phyloP scores from a whole-genome alignment of 2,888 invertebrate genomes.

The Protophormia terraenovae region DNA sequence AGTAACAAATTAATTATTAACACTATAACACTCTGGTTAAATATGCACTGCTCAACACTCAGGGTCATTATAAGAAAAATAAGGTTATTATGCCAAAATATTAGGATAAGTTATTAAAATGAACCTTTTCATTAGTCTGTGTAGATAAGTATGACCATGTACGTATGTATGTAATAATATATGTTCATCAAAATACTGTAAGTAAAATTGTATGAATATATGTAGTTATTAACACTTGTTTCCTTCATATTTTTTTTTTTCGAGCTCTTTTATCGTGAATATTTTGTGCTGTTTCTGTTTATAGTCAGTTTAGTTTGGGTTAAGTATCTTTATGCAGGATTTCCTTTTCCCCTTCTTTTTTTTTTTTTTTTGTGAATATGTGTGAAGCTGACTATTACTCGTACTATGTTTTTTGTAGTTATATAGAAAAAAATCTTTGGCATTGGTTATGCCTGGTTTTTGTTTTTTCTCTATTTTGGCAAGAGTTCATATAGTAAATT shows the following conservation, averaged over 20 bases:
- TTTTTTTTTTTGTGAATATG: background rate
- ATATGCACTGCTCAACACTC: constrained; percentile 12
- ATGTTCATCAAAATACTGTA: background rate
- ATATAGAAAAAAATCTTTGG: background rate
- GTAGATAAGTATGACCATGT: background rate
- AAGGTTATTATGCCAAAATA: constrained; percentile 38
- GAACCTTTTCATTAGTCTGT: background rate
- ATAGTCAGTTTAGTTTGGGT: background rate
- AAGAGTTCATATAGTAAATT: constrained; percentile 37
- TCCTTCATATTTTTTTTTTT: constrained; percentile 14
- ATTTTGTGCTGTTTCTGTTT: background rate
- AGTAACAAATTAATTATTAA: constrained; percentile 49
- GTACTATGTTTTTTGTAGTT: background rate
- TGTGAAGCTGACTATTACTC: background rate
- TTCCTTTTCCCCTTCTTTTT: no score
- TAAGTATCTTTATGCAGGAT: background rate
- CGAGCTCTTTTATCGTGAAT: background rate
- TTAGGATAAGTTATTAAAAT: constrained; percentile 26
- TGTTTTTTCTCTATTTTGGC: constrained; percentile 23
- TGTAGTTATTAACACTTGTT: constrained; percentile 46
- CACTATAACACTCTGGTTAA: constrained; percentile 22
- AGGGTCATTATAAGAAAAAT: constrained; percentile 35
- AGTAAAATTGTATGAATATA: background rate
- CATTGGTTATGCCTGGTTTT: constrained; percentile 1
- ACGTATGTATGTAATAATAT: background rate